Conservation (phyloP, 2,888 invertebrate genomes). For the Lypha dubia region DNA sequence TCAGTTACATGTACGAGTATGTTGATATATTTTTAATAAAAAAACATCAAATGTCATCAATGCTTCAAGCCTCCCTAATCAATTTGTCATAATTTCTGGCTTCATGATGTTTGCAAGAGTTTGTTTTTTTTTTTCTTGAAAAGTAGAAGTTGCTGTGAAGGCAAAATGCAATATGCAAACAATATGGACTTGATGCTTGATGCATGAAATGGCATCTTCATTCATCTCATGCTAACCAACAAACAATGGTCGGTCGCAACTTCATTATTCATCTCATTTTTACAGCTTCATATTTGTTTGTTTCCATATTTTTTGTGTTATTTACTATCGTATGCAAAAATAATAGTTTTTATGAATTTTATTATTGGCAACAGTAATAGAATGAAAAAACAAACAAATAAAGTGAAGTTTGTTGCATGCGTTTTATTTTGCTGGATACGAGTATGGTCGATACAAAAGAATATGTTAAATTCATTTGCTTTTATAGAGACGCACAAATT, state of each 20-base stretch:
- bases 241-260: conserved; percentile 31
- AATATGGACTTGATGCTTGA: conserved; percentile 58
- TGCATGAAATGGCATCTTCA: conserved; percentile 28
- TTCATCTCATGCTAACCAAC: conserved; percentile 42
- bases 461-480: background rate
- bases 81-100: conserved; percentile 40
- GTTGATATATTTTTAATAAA: background rate
- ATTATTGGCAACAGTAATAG: conserved; percentile 46
- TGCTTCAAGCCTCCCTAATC: conserved; percentile 35
- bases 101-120: conserved; percentile 1
- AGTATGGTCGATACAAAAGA: background rate
- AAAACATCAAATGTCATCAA: background rate
- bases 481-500: background rate
- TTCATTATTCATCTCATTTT: conserved; percentile 58
- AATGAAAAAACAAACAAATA: background rate
- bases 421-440: background rate
- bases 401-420: conserved; percentile 6
- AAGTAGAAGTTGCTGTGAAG: conserved; percentile 1
- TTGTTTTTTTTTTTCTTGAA: conserved; percentile 22
- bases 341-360: conserved; percentile 56
- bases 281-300: conserved; percentile 63
- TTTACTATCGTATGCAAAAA: conserved; percentile 50
- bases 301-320: conserved; percentile 1
- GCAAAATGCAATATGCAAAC: conserved; percentile 56
- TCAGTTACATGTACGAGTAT: background rate